These are phyloP conservation scores for Macaca nemestrina DNA, from an alignment of 2,113 vertebrate genomes.

Conservation along the genomic window DNA sequence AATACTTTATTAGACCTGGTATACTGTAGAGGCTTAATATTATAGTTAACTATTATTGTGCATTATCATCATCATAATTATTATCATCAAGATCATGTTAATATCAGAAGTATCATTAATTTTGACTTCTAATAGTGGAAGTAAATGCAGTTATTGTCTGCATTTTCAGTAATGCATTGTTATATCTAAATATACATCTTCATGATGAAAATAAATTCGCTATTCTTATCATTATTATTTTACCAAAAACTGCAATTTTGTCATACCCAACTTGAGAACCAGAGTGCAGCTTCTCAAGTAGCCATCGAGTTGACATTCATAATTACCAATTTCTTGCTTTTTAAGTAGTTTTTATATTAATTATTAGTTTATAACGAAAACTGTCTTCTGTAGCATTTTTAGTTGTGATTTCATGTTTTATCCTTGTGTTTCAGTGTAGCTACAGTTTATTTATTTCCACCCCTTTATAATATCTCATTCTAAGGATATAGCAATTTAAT, in stretches of 20 bases:
- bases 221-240: neutral
- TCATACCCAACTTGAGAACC: neutral
- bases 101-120: neutral
- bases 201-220: neutral
- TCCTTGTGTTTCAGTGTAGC: neutral
- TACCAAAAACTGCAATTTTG: neutral
- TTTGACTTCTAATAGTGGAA: neutral
- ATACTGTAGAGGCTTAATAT: neutral
- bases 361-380: neutral
- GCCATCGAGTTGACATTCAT: neutral
- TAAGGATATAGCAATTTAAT: neutral
- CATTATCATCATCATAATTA: neutral
- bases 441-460: neutral
- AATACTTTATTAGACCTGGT: neutral
- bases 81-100: neutral
- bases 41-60: neutral
- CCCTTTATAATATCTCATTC: neutral
- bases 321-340: neutral
- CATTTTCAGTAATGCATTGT: neutral
- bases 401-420: neutral
- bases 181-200: neutral
- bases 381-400: neutral
- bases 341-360: neutral
- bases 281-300: neutral
- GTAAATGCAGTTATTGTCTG: neutral